Evolutionary conservation across 1,140 invertebrate species (phyloP).

Genomic region (Dreissena rostriformis): DNA sequence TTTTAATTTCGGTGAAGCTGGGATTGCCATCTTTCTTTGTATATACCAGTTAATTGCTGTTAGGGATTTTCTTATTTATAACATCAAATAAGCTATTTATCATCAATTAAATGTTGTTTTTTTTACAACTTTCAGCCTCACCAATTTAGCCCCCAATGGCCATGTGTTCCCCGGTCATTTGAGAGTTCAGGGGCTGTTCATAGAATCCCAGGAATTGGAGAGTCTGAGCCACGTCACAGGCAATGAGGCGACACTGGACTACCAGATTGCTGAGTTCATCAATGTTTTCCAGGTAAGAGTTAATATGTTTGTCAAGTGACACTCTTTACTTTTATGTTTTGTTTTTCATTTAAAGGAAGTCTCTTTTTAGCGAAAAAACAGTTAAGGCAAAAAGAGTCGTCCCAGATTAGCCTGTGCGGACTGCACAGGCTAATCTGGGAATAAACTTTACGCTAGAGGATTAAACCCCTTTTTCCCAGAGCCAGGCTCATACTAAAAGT

Average conservation of each 20-base stretch:
- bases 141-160: slow-evolving; percentile 72
- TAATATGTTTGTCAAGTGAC: too few relatives aligned
- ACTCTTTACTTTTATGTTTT: too few relatives aligned
- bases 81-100: not conserved
- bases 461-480: too few relatives aligned
- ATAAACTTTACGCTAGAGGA: too few relatives aligned
- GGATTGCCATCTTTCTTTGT: not conserved
- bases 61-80: not conserved
- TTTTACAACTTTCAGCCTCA: slow-evolving; percentile 56
- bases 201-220: slow-evolving; percentile 75
- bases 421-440: too few relatives aligned
- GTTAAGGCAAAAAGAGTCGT: too few relatives aligned
- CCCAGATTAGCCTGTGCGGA: too few relatives aligned
- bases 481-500: too few relatives aligned
- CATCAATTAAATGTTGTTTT: not conserved
- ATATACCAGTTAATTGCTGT: not conserved
- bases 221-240: slow-evolving; percentile 74
- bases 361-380: too few relatives aligned
- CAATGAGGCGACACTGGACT: slow-evolving; percentile 74
- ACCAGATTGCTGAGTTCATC: slow-evolving; percentile 82
- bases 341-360: too few relatives aligned
- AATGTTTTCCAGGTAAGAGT: slow-evolving; percentile 82
- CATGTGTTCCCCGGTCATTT: slow-evolving; percentile 80
- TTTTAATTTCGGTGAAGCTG: too few relatives aligned
- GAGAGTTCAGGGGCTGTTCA: slow-evolving; percentile 71